A percentile compares a stretch with the other conserved stretches of the same genome.
These are phyloP conservation scores for Agrotis puta DNA, from an alignment of 2,888 invertebrate species.

Conservation along the genomic window DNA sequence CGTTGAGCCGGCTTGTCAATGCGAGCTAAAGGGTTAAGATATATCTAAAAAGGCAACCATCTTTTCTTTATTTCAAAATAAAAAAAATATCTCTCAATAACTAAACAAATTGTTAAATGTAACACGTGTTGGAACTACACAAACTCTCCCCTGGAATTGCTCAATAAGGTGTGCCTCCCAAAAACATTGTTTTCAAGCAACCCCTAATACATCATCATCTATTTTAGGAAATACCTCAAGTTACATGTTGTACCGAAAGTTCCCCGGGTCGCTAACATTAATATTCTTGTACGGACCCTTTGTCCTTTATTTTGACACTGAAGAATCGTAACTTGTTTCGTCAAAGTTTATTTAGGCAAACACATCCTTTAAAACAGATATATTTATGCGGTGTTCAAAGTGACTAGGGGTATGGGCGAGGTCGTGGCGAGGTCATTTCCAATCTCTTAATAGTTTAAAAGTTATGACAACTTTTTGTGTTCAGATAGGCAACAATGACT, in stretches of 20 bases:
- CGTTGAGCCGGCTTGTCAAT: too few relatives aligned
- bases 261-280: conserved; percentile 38
- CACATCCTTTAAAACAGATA: background rate
- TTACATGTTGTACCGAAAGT: conserved; percentile 36
- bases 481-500: too few relatives aligned
- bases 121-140: background rate
- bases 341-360: conserved; percentile 20
- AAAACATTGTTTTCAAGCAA: conserved; percentile 13
- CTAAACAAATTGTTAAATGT: background rate
- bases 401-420: too few relatives aligned
- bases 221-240: conserved; percentile 26
- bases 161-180: background rate
- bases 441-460: too few relatives aligned
- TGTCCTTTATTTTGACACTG: conserved; percentile 46
- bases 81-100: background rate
- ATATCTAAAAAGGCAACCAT: too few relatives aligned
- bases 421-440: too few relatives aligned
- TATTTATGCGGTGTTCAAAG: background rate
- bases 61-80: too few relatives aligned
- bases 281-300: conserved; percentile 40
- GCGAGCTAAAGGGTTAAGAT: too few relatives aligned
- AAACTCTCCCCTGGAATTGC: background rate
- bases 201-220: conserved; percentile 36
- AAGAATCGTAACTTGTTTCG: conserved; percentile 38
- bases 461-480: too few relatives aligned